Conservation (phyloP, 2,797 vertebrate species). For the Gymnothorax reevesii region DNA sequence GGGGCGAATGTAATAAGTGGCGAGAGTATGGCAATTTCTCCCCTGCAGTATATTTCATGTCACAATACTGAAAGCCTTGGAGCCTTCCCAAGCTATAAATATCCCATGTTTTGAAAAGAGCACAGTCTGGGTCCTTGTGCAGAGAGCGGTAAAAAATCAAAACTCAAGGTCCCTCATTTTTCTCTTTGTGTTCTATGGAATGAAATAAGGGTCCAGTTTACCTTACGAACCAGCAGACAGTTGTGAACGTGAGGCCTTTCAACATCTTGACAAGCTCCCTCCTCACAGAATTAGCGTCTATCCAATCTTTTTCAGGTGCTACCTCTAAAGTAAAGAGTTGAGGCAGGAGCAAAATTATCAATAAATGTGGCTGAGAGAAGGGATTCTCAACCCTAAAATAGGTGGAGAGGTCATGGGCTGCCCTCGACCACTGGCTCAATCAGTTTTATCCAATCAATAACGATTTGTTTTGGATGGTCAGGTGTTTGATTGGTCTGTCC, state of each 20-base stretch:
- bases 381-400: not conserved
- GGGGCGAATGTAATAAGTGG: not conserved
- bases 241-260: not conserved
- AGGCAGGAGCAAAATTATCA: not conserved
- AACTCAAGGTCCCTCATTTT: not conserved
- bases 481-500: not conserved
- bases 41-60: constrained; percentile 2
- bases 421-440: no score
- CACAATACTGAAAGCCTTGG: not conserved
- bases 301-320: not conserved
- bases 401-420: not conserved
- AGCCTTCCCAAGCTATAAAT: constrained; percentile 3
- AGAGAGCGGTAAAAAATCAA: not conserved
- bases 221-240: not conserved
- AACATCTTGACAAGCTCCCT: not conserved
- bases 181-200: not conserved
- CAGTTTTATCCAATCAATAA: not conserved
- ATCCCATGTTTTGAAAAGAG: not conserved
- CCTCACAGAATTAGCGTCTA: not conserved
- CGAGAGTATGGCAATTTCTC: not conserved
- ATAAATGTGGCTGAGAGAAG: not conserved
- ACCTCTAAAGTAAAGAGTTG: not conserved
- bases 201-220: not conserved
- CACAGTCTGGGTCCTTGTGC: not conserved
- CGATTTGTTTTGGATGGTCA: not conserved